phyloP scores from a whole-genome alignment of 2,797 vertebrate species.

The Todus mexicanus region DNA sequence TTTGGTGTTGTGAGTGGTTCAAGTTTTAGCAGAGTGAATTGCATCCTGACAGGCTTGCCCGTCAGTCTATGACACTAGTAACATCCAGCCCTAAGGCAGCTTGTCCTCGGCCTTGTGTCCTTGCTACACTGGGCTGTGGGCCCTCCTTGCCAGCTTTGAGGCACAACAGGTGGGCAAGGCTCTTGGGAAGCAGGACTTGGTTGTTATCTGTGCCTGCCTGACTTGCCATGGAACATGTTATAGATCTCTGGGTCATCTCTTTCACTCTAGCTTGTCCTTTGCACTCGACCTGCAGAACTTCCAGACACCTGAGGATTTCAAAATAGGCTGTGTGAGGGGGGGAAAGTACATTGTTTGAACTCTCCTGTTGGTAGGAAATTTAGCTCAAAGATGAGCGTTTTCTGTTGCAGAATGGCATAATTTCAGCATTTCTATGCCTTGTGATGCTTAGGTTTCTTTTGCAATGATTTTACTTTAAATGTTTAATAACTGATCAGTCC shows the following conservation, averaged over 20 bases:
- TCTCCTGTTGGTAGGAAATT: background rate
- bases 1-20: background rate
- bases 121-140: background rate
- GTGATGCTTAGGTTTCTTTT: background rate
- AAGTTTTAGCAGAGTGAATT: background rate
- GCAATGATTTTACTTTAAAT: background rate
- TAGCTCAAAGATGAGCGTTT: background rate
- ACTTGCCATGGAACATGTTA: rapidly evolving
- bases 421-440: background rate
- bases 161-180: background rate
- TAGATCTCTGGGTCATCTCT: background rate
- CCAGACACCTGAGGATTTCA: background rate
- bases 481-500: background rate
- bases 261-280: background rate
- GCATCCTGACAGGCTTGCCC: background rate
- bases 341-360: background rate
- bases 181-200: background rate
- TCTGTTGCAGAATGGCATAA: background rate
- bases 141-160: background rate
- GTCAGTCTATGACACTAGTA: background rate
- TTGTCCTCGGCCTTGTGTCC: background rate
- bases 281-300: background rate
- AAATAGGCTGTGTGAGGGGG: background rate
- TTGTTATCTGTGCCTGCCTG: background rate
- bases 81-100: background rate